Evolutionary conservation across 2,888 invertebrate species (phyloP), one percentile per base, ranked within the genome.

Genomic region (Netelia melanura): DNA sequence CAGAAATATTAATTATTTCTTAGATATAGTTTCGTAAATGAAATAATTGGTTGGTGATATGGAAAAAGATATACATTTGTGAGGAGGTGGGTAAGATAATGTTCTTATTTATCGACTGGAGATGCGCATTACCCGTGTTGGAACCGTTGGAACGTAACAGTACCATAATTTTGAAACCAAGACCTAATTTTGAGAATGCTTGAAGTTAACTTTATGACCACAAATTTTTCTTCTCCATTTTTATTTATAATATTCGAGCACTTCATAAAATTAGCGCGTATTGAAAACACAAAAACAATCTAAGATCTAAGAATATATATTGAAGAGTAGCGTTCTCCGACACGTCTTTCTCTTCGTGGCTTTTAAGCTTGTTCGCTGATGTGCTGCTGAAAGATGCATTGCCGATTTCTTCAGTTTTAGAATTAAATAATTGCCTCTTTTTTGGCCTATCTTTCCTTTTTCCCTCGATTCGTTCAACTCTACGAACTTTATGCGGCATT

Each of bases 381-480:
- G 56, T 56, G 21, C 56, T 56, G 21, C 2, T 62, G 64, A 75
- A 56, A 38, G 74, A 74, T 44, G 25, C 56, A 2, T 56, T 21
- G 17, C 21, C 9, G 1, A 56, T 21, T 17, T 56, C 56, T 17
- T 14, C n/a, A 21, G n/a, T 56, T 56, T 56, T 56, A 17, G 21
- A 1, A 3, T 56, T 56, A 17, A 56, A 56, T 17, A 23, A n/a
- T 14, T 74, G 74, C 38, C 25, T 74, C 17, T 44, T 61, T 38
- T 58, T 58, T 17, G 61, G 38, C 44, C 74, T 11, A 74, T 61
- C 74, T 74, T 74, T 74, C 61, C 72, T 58, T 25, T 9, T 58
- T 1, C 30, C 72, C 11, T 17, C 17, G 2, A 17, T 3, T 56
- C 11, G n/a, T 3, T 56, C n/a, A 17, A 17, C 2, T 56, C 56